A percentile compares a stretch with the other conserved stretches of the same genome.
Evolutionary conservation across 2,113 vertebrate species (phyloP).

Genomic region (Pica pica): DNA sequence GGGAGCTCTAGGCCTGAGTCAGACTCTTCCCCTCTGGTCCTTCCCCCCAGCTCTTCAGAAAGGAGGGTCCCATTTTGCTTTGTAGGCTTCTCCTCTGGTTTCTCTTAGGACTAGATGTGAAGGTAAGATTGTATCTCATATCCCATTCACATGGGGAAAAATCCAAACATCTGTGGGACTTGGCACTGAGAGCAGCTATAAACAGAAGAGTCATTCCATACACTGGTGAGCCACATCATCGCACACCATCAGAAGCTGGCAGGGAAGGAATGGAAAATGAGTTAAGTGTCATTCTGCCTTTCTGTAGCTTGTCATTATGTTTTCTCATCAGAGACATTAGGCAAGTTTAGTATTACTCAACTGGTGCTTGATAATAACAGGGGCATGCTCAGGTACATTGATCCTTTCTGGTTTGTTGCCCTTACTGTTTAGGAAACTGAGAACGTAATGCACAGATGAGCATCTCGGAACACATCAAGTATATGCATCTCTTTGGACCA

Average conservation of each 20-base stretch:
- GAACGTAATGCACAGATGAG: background rate
- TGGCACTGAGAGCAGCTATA: background rate
- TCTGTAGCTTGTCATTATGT: background rate
- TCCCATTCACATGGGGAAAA: background rate
- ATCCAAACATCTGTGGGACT: background rate
- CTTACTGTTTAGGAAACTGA: background rate
- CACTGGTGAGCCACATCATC: background rate
- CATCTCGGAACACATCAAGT: background rate
- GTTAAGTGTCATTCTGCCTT: constrained; percentile 2
- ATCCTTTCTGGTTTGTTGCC: background rate
- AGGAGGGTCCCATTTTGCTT: background rate
- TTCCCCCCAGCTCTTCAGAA: background rate
- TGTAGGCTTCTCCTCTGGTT: background rate
- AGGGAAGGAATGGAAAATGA: constrained; percentile 10
- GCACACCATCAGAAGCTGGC: constrained; percentile 13
- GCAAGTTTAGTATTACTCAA: background rate
- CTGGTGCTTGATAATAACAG: background rate
- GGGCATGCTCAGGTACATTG: background rate
- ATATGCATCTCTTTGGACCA: background rate
- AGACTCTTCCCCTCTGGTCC: background rate
- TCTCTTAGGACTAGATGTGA: background rate
- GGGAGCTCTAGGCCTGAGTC: background rate
- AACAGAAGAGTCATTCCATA: background rate
- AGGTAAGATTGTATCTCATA: background rate
- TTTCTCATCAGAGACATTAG: background rate